These are phyloP conservation scores for Perdita meconis DNA, from an alignment of 2,888 invertebrate species.

Conservation along the genomic window DNA sequence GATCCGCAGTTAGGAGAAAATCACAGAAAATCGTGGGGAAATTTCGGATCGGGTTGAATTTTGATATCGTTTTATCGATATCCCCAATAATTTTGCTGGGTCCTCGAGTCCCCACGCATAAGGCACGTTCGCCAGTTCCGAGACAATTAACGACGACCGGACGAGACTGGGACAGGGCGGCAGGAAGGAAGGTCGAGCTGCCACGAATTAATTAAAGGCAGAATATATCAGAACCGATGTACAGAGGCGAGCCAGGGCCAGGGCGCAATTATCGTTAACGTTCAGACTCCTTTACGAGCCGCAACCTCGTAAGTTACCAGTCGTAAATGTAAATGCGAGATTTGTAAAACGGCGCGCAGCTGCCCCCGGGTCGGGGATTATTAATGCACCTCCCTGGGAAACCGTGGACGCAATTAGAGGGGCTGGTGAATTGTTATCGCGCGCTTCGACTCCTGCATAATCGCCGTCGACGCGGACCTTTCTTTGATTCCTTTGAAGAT, in stretches of 20 bases:
- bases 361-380: conserved; percentile 58
- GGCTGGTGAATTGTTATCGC: conserved; percentile 66
- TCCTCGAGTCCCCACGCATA: background rate
- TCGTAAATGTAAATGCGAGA: conserved; percentile 73
- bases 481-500: conserved; percentile 2
- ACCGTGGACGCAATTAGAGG: conserved; percentile 66
- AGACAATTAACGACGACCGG: background rate
- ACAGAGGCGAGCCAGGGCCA: conserved; percentile 44
- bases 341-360: conserved; percentile 67
- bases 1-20: no score
- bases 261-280: conserved; percentile 72
- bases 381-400: conserved; percentile 55
- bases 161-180: conserved; percentile 28
- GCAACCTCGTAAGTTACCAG: conserved; percentile 66
- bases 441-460: conserved; percentile 15
- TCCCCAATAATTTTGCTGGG: no score
- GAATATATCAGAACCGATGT: conserved; percentile 69
- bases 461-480: background rate
- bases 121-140: background rate
- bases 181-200: conserved; percentile 35
- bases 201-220: conserved; percentile 66
- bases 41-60: no score
- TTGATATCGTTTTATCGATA: no score
- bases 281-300: conserved; percentile 67
- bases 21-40: background rate